phyloP scores from a whole-genome alignment of 2,797 vertebrate species.

The Micrastur ruficollis region DNA sequence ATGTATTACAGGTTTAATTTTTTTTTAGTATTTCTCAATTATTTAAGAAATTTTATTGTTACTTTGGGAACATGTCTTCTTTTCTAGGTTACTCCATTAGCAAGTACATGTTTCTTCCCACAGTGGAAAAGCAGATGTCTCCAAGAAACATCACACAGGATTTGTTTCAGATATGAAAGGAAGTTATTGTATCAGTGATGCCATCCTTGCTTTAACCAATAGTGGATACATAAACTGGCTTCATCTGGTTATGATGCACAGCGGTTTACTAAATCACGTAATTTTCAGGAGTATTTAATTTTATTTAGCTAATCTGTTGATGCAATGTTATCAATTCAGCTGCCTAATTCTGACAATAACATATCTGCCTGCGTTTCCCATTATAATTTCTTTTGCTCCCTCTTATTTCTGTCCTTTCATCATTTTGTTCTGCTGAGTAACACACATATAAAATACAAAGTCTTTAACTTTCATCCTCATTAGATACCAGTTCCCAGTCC shows the following conservation, averaged over 20 bases:
- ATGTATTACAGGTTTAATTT: background rate
- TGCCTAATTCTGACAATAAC: background rate
- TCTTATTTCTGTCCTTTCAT: background rate
- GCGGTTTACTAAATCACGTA: background rate
- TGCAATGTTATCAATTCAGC: background rate
- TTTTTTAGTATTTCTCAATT: background rate
- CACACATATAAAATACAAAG: background rate
- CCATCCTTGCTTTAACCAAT: background rate
- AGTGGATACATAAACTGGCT: background rate
- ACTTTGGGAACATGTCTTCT: background rate
- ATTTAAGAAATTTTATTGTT: background rate
- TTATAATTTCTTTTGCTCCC: background rate
- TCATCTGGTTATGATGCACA: background rate
- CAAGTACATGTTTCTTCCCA: background rate
- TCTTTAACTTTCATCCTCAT: background rate
- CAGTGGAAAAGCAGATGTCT: background rate
- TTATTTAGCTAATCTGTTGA: background rate
- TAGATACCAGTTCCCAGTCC: background rate
- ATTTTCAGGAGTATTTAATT: background rate
- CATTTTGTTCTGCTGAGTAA: background rate
- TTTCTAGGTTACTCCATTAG: background rate
- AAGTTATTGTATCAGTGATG: background rate
- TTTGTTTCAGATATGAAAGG: background rate
- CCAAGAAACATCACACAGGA: background rate
- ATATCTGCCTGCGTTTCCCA: background rate